Percentiles rank a stretch among this genome's conserved stretches.
Evolutionary conservation across 2,797 vertebrate species (phyloP).

Genomic region (Acipenser oxyrinchus): DNA sequence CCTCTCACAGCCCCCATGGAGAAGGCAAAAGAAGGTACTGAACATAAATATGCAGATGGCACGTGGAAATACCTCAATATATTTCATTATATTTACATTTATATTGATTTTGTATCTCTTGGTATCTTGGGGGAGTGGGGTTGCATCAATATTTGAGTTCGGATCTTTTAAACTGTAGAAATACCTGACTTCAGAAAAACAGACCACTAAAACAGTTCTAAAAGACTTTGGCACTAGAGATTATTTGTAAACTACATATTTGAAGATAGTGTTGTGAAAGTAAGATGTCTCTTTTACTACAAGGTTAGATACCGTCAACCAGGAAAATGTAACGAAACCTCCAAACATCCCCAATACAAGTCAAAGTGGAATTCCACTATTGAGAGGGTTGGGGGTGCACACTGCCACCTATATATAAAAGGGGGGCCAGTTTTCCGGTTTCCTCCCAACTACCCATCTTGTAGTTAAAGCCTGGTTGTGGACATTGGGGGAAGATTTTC

Average conservation of each 20-base stretch:
- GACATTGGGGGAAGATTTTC: slow-evolving; percentile 17
- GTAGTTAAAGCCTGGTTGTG: slow-evolving; percentile 8
- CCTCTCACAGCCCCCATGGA: slow-evolving; percentile 28
- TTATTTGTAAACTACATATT: no score
- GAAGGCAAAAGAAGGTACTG: slow-evolving; percentile 34
- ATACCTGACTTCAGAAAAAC: no score
- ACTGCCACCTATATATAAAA: not conserved
- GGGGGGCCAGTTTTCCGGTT: slow-evolving; percentile 11
- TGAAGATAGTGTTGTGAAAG: no score
- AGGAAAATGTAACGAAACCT: no score
- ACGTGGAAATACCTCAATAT: slow-evolving; percentile 49
- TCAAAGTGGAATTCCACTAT: not conserved
- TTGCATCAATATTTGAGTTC: no score
- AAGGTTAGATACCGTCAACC: no score
- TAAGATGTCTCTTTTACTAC: no score
- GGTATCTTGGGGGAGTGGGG: no score
- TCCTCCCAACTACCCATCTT: not conserved
- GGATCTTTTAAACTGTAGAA: no score
- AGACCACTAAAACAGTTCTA: no score
- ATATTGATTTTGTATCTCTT: not conserved
- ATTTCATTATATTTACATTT: slow-evolving; percentile 18
- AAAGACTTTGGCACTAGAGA: no score
- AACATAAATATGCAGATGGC: slow-evolving; percentile 59
- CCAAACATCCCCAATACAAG: no score
- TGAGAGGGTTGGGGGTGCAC: not conserved